A percentile compares a stretch with the other conserved stretches of the same genome.
These are phyloP conservation scores for Strix occidentalis DNA, from an alignment of 2,797 vertebrate genomes.

Conservation along the genomic window DNA sequence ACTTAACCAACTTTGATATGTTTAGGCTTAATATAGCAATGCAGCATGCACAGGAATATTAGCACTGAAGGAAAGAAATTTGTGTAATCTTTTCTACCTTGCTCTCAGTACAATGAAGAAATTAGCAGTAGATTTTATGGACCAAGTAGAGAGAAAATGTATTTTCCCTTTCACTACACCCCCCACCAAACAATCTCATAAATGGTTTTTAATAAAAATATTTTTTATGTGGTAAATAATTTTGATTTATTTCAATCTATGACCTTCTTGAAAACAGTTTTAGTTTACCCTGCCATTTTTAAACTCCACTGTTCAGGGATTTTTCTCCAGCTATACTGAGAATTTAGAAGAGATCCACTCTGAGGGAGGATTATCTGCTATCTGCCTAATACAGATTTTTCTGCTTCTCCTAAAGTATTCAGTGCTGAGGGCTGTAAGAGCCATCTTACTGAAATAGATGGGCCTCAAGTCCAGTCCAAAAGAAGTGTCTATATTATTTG, in stretches of 20 bases:
- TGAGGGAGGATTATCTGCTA: conserved; percentile 45
- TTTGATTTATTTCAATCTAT: not conserved
- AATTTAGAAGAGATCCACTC: conserved; percentile 34
- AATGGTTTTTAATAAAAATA: not conserved
- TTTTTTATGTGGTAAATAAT: not conserved
- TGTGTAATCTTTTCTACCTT: not conserved
- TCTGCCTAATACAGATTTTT: conserved; percentile 49
- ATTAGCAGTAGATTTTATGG: not conserved
- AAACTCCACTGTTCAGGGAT: not conserved
- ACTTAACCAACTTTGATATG: not conserved
- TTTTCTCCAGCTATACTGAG: conserved; percentile 2
- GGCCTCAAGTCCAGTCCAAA: not conserved
- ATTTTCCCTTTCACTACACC: not conserved
- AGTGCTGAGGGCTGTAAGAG: not conserved
- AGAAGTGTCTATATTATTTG: not conserved
- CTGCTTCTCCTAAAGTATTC: not conserved
- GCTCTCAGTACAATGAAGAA: not conserved
- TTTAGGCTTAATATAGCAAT: not conserved
- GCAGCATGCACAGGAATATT: not conserved
- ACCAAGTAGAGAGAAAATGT: not conserved
- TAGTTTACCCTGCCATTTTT: conserved; percentile 10
- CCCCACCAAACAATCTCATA: not conserved
- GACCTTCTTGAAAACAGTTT: not conserved
- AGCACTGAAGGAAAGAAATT: not conserved
- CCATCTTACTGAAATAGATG: not conserved